Percentiles rank a stretch among this genome's conserved stretches.
phyloP scores from a whole-genome alignment of 1,140 invertebrate genomes.

The Epicauta chinensis region DNA sequence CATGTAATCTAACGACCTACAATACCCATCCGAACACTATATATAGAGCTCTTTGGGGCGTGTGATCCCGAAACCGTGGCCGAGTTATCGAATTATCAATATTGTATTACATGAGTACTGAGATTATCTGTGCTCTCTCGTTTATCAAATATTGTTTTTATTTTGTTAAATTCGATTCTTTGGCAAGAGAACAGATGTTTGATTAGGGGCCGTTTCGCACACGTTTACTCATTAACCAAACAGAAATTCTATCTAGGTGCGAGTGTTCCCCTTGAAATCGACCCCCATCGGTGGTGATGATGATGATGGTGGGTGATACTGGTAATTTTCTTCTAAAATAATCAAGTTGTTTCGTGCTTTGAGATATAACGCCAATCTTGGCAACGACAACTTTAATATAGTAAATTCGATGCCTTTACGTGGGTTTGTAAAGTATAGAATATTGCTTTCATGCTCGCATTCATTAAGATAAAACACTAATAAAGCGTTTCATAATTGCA shows the following conservation, averaged over 20 bases:
- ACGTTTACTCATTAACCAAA: slow-evolving; percentile 33
- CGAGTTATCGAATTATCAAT: slow-evolving; percentile 16
- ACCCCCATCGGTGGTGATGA: no score
- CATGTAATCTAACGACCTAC: slow-evolving; percentile 22
- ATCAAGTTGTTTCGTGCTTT: no score
- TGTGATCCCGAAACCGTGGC: slow-evolving; percentile 9
- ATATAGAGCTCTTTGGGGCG: not conserved
- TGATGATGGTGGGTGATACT: no score
- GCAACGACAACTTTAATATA: no score
- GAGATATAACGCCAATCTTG: no score
- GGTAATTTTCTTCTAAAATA: no score
- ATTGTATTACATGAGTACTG: slow-evolving; percentile 7
- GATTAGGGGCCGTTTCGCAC: slow-evolving; percentile 22
- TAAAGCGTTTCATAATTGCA: slow-evolving; percentile 11
- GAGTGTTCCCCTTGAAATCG: no score
- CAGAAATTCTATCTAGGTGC: slow-evolving; percentile 31
- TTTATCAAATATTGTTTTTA: no score
- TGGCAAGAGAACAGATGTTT: slow-evolving; percentile 22
- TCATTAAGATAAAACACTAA: slow-evolving; percentile 15
- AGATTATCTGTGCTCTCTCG: slow-evolving; percentile 1
- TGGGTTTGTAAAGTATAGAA: not conserved
- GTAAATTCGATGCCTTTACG: not conserved
- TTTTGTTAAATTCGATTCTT: no score
- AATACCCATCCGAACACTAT: slow-evolving; percentile 3
- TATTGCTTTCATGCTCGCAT: slow-evolving; percentile 1